These are phyloP conservation scores for Drosophila pachea DNA, from an alignment of 1,140 invertebrate genomes.

Conservation along the genomic window DNA sequence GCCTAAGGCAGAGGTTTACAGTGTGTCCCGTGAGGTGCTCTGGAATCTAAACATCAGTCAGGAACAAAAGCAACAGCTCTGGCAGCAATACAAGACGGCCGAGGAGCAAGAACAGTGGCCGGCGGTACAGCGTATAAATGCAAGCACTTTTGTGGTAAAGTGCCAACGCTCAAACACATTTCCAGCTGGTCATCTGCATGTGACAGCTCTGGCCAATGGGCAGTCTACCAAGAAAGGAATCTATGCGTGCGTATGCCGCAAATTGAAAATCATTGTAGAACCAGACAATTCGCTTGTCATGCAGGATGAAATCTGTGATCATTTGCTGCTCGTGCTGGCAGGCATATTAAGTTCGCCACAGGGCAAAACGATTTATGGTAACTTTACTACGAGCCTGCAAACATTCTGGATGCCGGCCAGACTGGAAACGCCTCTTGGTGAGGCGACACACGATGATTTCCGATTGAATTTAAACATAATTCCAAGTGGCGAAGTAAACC, in stretches of 20 bases:
- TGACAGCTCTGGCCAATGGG: conserved; percentile 60
- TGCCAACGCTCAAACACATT: conserved; percentile 63
- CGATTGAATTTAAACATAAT: conserved; percentile 46
- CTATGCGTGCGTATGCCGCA: conserved; percentile 68
- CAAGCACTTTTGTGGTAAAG: conserved; percentile 64
- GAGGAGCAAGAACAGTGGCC: conserved; percentile 59
- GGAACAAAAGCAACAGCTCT: conserved; percentile 69
- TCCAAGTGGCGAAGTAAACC: conserved; percentile 50
- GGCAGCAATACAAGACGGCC: conserved; percentile 58
- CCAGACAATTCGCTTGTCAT: conserved; percentile 74
- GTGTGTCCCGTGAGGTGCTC: conserved; percentile 59
- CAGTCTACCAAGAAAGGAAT: conserved; percentile 48
- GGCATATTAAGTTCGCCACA: conserved; percentile 67
- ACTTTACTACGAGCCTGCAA: conserved; percentile 62
- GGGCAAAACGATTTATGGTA: conserved; percentile 60
- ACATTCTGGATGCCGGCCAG: conserved; percentile 68
- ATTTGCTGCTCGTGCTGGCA: conserved; percentile 66
- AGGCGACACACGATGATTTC: conserved; percentile 45
- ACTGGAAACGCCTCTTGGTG: conserved; percentile 60
- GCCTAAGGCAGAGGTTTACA: conserved; percentile 54
- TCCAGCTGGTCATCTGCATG: conserved; percentile 65
- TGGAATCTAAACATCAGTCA: conserved; percentile 67
- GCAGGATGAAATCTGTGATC: conserved; percentile 77
- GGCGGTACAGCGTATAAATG: conserved; percentile 66
- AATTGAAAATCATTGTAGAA: conserved; percentile 74